Conservation (phyloP, 2,113 vertebrate genomes). For the Macrotis lagotis region DNA sequence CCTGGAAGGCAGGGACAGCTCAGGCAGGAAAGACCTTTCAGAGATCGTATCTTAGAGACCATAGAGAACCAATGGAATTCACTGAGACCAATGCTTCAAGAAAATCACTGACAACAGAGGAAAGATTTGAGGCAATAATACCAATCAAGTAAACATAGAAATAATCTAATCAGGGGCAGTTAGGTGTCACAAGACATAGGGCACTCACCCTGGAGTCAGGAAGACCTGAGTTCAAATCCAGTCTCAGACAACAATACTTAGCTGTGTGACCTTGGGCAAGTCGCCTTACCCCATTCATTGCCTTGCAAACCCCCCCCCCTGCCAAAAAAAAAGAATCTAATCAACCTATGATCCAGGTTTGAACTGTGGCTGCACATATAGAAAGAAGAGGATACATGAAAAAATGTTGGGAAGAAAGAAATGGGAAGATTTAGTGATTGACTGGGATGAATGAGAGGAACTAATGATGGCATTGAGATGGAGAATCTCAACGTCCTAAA, state of each 20-base stretch:
- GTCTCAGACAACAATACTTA: no score
- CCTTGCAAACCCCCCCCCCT: no score
- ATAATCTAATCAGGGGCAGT: not conserved
- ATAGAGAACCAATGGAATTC: not conserved
- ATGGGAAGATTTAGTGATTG: not conserved
- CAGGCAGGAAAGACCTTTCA: not conserved
- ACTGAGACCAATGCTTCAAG: not conserved
- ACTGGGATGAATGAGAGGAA: not conserved
- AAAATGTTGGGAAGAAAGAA: not conserved
- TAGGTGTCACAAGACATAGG: no score
- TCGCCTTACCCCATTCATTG: no score
- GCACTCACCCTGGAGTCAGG: no score
- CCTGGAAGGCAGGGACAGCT: no score
- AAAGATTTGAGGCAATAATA: not conserved
- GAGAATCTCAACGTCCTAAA: not conserved
- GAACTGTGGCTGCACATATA: not conserved
- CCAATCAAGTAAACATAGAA: not conserved
- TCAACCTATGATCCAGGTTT: not conserved
- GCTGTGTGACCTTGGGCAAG: no score
- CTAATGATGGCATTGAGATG: not conserved
- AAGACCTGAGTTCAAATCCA: no score
- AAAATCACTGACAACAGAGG: not conserved
- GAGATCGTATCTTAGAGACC: not conserved
- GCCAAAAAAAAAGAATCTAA: no score
- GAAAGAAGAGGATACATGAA: not conserved